These are phyloP conservation scores for Apistogramma diplotaenia DNA, from an alignment of 2,113 vertebrate genomes.

Conservation along the genomic window DNA sequence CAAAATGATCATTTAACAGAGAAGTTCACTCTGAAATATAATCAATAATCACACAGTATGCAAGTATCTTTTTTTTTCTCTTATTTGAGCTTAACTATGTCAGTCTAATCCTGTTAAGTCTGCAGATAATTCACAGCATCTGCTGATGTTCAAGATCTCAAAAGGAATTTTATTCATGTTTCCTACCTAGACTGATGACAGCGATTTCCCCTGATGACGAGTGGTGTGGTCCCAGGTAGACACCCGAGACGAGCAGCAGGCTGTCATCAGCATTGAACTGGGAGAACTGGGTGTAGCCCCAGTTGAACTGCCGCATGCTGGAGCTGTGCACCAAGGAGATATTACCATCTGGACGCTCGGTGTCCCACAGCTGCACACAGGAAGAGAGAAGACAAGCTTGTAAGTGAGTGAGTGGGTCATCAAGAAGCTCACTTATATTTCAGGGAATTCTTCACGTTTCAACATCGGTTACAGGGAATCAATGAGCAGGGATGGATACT, in stretches of 20 bases:
- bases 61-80: neutral
- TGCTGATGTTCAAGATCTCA: neutral
- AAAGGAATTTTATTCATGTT: neutral
- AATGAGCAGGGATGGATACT: neutral
- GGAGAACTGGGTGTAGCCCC: conserved; percentile 99
- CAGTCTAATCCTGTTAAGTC: neutral
- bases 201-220: conserved; percentile 93
- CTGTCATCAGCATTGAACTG: conserved; percentile 96
- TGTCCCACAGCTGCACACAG: conserved; percentile 86
- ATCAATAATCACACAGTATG: neutral
- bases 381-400: neutral
- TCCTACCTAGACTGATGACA: conserved; percentile 91
- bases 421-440: no score
- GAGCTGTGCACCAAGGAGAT: conserved; percentile 91
- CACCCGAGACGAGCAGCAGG: conserved; percentile 91
- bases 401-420: neutral
- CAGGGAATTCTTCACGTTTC: no score
- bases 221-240: conserved; percentile 91
- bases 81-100: neutral
- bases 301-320: conserved; percentile 95
- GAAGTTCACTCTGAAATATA: neutral
- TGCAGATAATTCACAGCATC: neutral
- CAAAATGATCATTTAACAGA: neutral
- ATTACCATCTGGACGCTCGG: conserved; percentile 78
- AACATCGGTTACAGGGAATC: neutral